Base-by-base conservation (phyloP, 2,797 vertebrate genomes). In the Fistularia commersonii region DNA sequence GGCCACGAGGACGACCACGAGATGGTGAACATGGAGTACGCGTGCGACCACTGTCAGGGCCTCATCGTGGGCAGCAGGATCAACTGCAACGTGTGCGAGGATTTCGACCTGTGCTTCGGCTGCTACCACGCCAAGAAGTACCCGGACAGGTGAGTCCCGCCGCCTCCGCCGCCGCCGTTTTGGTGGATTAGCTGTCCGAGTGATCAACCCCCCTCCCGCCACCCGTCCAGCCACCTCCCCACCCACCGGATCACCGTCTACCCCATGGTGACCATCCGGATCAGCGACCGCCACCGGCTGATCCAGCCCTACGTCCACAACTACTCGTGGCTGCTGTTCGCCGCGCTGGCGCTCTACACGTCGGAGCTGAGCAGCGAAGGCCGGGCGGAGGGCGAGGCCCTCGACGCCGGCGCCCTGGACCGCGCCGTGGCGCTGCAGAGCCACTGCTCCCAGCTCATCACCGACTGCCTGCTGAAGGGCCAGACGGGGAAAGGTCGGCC, bases 11-110 rank as follows among this genome's bases (percentile, higher is more conserved):
- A 98, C 39, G 92, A 94, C 66, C 97, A 98, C 9, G 95, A 98
- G 80, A 97, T 99, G 97, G 95, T 99, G 53, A 97, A 96, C 84
- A 97, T 99, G 95, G 96, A 98, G 35, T 98, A 96, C 3, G 93
- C 93, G 44, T 99, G 97, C 46, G 93, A 98, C 82, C 93, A 98
- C 64, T 99, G 97, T 72, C 94, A 94, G 69, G 97, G 96, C 12
- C 92, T 98, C 58, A 98, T 99, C 38, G 94, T 98, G 8, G 96
- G 96, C 77, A 94, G 94, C 66, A 92, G 97, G 55, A 95, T 98
- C 84, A 96, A 98, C 81, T 99, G 97, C 76, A 95, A 94, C 0
- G 93, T 95, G 12, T 99, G 97, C 7, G 93, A 98, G 57, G 96
- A 99, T 87, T 98, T 99, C 55, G 95, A 99, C 75, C 90, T 99